Conservation (phyloP, 1,140 invertebrate genomes). For the Leptopilina clavipes region DNA sequence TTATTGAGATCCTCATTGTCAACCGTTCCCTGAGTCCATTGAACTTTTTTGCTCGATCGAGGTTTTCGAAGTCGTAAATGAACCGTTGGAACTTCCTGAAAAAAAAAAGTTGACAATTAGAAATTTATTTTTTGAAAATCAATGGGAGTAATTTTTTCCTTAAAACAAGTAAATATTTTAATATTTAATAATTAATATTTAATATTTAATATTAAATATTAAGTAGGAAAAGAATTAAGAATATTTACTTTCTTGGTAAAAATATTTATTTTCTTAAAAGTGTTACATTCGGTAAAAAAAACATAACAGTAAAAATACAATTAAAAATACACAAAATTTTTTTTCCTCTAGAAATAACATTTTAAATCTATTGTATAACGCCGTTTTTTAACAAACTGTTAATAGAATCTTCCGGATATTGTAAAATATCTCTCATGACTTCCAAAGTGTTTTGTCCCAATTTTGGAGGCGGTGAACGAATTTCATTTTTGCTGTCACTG, state of each 20-base stretch:
- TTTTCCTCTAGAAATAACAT: too few species aligned
- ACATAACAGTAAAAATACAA: too few species aligned
- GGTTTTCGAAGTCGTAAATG: conserved; percentile 84
- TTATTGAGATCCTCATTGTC: conserved; percentile 95
- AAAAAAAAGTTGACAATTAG: conserved; percentile 48
- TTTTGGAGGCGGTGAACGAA: conserved; percentile 85
- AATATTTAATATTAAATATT: too few species aligned
- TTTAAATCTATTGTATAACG: conserved; percentile 76
- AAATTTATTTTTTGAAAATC: too few species aligned
- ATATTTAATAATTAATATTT: too few species aligned
- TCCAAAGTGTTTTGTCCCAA: conserved; percentile 91
- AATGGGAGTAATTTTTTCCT: too few species aligned
- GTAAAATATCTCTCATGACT: conserved; percentile 82
- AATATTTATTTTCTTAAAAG: too few species aligned
- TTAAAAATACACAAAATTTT: too few species aligned
- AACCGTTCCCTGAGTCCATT: conserved; percentile 90
- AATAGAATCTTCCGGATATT: conserved; percentile 80
- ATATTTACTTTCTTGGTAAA: too few species aligned
- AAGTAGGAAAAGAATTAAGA: too few species aligned
- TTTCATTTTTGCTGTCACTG: conserved; percentile 81
- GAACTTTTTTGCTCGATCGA: conserved; percentile 85
- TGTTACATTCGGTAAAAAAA: too few species aligned
- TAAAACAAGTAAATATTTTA: too few species aligned
- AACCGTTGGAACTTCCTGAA: conserved; percentile 80
- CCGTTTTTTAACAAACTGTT: conserved; percentile 74